These are phyloP conservation scores for Pseudochirops corinnae DNA, from an alignment of 2,797 vertebrate species.

Conservation along the genomic window DNA sequence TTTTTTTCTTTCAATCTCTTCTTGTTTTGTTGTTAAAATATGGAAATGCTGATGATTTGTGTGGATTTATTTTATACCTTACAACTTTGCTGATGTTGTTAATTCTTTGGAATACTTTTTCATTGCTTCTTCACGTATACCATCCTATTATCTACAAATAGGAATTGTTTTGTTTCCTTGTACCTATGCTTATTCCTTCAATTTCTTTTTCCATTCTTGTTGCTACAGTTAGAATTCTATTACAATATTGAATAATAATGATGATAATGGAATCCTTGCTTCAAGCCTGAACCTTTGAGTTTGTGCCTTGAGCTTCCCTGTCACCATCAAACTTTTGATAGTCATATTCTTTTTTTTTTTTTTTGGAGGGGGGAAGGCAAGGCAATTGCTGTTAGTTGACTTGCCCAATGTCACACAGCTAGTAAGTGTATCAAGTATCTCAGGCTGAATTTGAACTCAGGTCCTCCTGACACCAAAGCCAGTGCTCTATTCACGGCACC, in stretches of 20 bases:
- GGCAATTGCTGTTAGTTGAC: too few relatives aligned
- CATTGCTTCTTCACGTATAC: background rate
- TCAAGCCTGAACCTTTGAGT: background rate
- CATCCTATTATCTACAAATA: background rate
- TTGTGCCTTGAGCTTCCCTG: background rate
- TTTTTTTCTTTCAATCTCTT: too few relatives aligned
- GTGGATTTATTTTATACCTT: background rate
- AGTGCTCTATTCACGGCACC: too few relatives aligned
- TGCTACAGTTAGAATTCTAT: background rate
- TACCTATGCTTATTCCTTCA: background rate
- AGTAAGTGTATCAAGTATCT: too few relatives aligned
- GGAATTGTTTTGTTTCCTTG: background rate
- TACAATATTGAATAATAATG: background rate
- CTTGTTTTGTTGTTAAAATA: too few relatives aligned
- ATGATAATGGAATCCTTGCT: background rate
- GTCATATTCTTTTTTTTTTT: background rate
- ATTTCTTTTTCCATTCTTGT: background rate
- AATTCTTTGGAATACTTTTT: background rate
- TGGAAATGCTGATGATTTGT: background rate
- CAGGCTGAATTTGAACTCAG: too few relatives aligned
- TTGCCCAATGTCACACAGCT: too few relatives aligned
- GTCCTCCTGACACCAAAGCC: too few relatives aligned
- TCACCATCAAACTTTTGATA: background rate
- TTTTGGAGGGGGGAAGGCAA: background rate
- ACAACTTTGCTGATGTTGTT: background rate